Evolutionary conservation across 2,113 vertebrate species (phyloP), one percentile per base, ranked within the genome.

Genomic region (rat (Rattus norvegicus)): DNA sequence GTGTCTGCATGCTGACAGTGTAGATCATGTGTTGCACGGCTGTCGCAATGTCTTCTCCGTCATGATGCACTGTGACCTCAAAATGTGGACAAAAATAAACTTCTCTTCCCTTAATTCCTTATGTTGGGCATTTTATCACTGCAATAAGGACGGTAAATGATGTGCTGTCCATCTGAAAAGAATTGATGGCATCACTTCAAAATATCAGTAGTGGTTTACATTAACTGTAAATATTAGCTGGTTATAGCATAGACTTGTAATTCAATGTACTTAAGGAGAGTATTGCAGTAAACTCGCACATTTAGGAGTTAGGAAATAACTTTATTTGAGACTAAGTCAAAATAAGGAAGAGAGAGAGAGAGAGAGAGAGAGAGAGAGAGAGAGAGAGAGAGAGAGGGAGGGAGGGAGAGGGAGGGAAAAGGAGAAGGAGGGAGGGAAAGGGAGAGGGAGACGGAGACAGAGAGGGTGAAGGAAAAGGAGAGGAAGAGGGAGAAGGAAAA

Each of bases 351-450:
- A 19, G 5, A 9, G 5, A 20, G n/a, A 26, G 22, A 56, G 7
- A 5, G 30, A 17, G 17, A 20, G 36, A 30, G 17, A 4, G 20
- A 19, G 5, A 9, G 5, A 20, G n/a, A 26, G 22, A 56, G 7
- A 5, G 30, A 17, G 17, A 20, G 36, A 30, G 17, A 4, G 20
- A 26, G 39, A 2, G 47, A 19, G 5, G 17, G 5, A 20, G n/a
- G 28, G 22, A 56, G 7, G 5, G 30, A 17, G 17, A 20, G 36
- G 17, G 17, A 4, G 20, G 22, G 36, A 7, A 11, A 28, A 10
- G 7, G 1, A 3, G 49, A 54, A 30, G 54, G 5, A 14, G 2
- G 39, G 36, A 20, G 7, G 54, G 14, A 5, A 3, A 54, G 5
- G 36, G 5, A n/a, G 4, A 19, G 26, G 43, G 43, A 43, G 43